Base-by-base conservation (phyloP, 1,140 invertebrate species). In the Heterodera schachtii region DNA sequence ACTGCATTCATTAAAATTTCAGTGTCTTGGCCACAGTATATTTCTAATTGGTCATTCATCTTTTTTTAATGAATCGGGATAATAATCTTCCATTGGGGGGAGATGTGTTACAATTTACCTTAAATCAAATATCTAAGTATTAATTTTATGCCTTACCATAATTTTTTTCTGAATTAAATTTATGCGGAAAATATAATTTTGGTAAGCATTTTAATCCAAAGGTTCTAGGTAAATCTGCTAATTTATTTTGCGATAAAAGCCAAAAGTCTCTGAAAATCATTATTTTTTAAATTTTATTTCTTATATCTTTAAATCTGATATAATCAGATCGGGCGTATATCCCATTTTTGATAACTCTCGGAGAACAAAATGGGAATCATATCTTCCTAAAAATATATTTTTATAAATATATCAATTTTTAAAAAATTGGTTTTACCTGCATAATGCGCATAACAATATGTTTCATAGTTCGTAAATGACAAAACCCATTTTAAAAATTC, bases 1-100 rank as follows among this genome's bases (percentile, higher is more conserved):
- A 76, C n/a, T 57, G 75, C 75, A 8, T 41, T 1, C 41, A 60
- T 46, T 2, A 76, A 31, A n/a, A 76, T 76, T 11, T 73, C 67
- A 5, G 71, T 66, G 75, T 76, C 75, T 13, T 60, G 16, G 3
- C 47, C 71, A 3, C 75, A 76, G 21, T 76, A 76, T 5, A 66
- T 11, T 7, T 13, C 67, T 0, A 52, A 46, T 16, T 67, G 41
- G 5, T 73, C 47, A 46, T 11, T 73, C 47, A 0, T 73, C 71
- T 9, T 44, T 19, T 49, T 46, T 73, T 16, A 19, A 46, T 5
- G 43, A 44, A n/a, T 21, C 16, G 43, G 71, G 43, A 21, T 46
- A 11, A 49, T 73, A 73, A 11, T 73, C 71, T 73, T 52, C 49
- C 1, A 52, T 9, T 52, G 71, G 19, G 5, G 71, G 71, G 7